Percentiles rank a stretch among this genome's conserved stretches.
Evolutionary conservation across 2,888 invertebrate genomes (phyloP).

Genomic region (Galeruca laticollis): DNA sequence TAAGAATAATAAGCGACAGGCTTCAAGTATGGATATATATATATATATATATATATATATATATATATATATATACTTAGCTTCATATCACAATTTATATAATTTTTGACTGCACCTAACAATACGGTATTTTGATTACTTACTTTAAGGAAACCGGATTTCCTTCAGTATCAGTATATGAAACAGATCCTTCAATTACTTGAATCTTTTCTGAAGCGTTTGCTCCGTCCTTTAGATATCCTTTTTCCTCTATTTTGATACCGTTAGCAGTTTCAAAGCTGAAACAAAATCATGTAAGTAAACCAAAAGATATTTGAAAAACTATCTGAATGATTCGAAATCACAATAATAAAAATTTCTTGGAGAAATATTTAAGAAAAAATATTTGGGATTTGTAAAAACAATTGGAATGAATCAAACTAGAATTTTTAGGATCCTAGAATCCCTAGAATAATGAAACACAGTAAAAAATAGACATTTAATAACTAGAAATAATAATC

Average conservation of each 20-base stretch:
- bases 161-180: conserved; percentile 79
- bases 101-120: too few relatives aligned
- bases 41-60: too few relatives aligned
- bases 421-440: too few relatives aligned
- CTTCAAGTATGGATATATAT: too few relatives aligned
- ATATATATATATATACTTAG: too few relatives aligned
- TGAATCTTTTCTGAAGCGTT: conserved; percentile 67
- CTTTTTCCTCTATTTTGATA: conserved; percentile 79
- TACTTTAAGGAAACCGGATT: conserved; percentile 74
- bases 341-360: neutral
- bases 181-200: conserved; percentile 77
- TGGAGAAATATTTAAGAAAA: neutral
- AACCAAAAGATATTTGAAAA: neutral
- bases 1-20: conserved; percentile 15
- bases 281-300: conserved; percentile 24
- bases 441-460: too few relatives aligned
- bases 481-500: too few relatives aligned
- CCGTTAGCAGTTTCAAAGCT: conserved; percentile 86
- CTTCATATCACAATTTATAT: too few relatives aligned
- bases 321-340: neutral
- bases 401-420: too few relatives aligned
- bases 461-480: too few relatives aligned
- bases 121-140: conserved; percentile 42
- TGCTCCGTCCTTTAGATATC: conserved; percentile 74
- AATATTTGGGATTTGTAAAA: too few relatives aligned